phyloP scores from a whole-genome alignment of 2,888 invertebrate genomes.

The Pristionchus exspectatus region DNA sequence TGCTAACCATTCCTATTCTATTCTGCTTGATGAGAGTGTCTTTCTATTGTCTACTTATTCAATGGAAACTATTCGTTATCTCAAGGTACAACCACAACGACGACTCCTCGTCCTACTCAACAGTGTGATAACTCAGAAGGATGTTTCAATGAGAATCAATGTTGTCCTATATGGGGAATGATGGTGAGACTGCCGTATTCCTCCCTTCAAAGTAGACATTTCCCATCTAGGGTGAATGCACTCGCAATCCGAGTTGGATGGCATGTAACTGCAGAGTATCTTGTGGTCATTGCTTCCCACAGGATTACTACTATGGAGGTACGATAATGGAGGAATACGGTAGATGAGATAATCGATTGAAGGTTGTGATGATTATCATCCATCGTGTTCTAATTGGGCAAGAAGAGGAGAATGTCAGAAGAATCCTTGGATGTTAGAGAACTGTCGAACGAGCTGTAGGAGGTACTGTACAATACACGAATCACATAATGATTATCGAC shows the following conservation, averaged over 20 bases:
- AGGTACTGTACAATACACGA: conserved; percentile 42
- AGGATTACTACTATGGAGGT: conserved; percentile 75
- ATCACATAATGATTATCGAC: too few species aligned
- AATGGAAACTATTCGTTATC: not conserved
- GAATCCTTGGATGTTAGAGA: conserved; percentile 75
- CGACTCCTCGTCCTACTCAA: not conserved
- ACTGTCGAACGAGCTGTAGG: conserved; percentile 67
- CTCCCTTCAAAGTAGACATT: not conserved
- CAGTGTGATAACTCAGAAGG: conserved; percentile 49
- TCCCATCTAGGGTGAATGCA: conserved; percentile 61
- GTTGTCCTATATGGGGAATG: conserved; percentile 37
- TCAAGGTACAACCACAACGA: conserved; percentile 24
- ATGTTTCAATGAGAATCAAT: conserved; percentile 52
- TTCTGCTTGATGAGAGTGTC: not conserved
- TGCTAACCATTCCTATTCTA: not conserved
- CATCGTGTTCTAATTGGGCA: conserved; percentile 57
- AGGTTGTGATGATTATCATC: conserved; percentile 71
- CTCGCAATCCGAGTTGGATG: conserved; percentile 73
- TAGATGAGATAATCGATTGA: conserved; percentile 25
- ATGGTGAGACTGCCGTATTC: not conserved
- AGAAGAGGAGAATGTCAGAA: conserved; percentile 61
- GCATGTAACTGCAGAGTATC: conserved; percentile 77
- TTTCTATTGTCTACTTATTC: not conserved
- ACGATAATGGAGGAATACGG: not conserved
- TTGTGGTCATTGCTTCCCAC: conserved; percentile 75